phyloP scores from a whole-genome alignment of 2,113 vertebrate species.

The Lepus americanus region DNA sequence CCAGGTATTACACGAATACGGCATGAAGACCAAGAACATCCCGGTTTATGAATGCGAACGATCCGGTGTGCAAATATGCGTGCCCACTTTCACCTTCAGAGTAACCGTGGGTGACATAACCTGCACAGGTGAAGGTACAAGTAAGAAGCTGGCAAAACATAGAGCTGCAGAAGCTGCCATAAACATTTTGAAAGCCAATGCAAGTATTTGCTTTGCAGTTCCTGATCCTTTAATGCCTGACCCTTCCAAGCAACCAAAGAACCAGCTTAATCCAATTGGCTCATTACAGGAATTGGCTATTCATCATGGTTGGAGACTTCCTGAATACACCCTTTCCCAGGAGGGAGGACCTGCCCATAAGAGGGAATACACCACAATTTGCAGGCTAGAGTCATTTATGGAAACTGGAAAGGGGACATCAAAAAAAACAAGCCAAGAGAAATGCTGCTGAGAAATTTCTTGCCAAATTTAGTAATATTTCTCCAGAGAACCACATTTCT shows the following conservation, averaged over 20 bases:
- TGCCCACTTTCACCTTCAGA: conserved; percentile 90
- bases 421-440: conserved; percentile 90
- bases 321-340: conserved; percentile 91
- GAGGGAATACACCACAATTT: conserved; percentile 93
- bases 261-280: conserved; percentile 86
- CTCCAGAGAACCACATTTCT: conserved; percentile 90
- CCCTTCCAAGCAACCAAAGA: conserved; percentile 84
- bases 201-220: conserved; percentile 84
- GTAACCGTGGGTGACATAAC: conserved; percentile 88
- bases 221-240: conserved; percentile 84
- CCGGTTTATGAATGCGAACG: conserved; percentile 91
- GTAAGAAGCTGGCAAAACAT: conserved; percentile 95
- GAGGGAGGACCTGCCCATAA: conserved; percentile 92
- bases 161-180: conserved; percentile 93
- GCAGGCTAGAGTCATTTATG: conserved; percentile 90
- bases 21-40: conserved; percentile 89
- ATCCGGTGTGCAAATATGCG: conserved; percentile 90
- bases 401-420: conserved; percentile 92
- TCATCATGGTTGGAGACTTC: conserved; percentile 93
- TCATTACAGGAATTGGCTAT: conserved; percentile 92
- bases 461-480: conserved; percentile 89
- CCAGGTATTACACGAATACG: conserved; percentile 93
- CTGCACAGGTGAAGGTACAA: conserved; percentile 92
- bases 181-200: conserved; percentile 88
- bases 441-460: conserved; percentile 91